Evolutionary conservation across 2,888 invertebrate genomes (phyloP).

Genomic region (Chrysolina oricalcia): DNA sequence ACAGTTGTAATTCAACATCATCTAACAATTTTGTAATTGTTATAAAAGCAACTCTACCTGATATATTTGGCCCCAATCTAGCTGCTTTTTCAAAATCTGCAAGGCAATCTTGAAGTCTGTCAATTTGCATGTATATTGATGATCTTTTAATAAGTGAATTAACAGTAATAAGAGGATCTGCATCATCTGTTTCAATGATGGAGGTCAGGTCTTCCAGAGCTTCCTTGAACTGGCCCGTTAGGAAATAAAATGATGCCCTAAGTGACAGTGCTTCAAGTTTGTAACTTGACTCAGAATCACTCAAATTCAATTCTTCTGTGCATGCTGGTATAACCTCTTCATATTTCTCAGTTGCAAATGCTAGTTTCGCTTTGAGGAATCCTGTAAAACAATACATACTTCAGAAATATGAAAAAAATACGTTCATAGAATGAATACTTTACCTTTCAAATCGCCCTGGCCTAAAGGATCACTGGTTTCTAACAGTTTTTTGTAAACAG

Average conservation of each 20-base stretch:
- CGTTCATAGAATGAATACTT: constrained; percentile 3
- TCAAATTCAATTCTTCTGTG: constrained; percentile 82
- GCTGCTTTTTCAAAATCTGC: constrained; percentile 87
- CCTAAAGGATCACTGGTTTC: constrained; percentile 65
- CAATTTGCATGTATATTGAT: constrained; percentile 86
- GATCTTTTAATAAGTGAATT: constrained; percentile 93
- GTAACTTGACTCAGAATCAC: constrained; percentile 76
- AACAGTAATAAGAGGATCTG: constrained; percentile 79
- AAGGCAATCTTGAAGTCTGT: constrained; percentile 82
- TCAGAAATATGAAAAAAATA: background rate
- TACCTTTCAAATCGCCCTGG: constrained; percentile 66
- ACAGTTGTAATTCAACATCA: too few relatives aligned
- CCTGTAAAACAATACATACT: constrained; percentile 68
- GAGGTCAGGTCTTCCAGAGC: constrained; percentile 82
- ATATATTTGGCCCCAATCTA: constrained; percentile 81
- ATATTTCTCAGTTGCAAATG: constrained; percentile 82
- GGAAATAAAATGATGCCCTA: constrained; percentile 87
- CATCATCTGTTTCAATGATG: constrained; percentile 79
- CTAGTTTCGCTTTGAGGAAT: constrained; percentile 82
- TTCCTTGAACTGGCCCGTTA: constrained; percentile 84
- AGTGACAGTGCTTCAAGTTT: constrained; percentile 84
- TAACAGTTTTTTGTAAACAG: constrained; percentile 77
- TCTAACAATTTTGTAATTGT: background rate
- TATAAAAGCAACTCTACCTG: constrained; percentile 57
- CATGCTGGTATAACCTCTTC: constrained; percentile 87